phyloP scores from a whole-genome alignment of 2,797 vertebrate genomes.

The Pagetopsis macropterus region DNA sequence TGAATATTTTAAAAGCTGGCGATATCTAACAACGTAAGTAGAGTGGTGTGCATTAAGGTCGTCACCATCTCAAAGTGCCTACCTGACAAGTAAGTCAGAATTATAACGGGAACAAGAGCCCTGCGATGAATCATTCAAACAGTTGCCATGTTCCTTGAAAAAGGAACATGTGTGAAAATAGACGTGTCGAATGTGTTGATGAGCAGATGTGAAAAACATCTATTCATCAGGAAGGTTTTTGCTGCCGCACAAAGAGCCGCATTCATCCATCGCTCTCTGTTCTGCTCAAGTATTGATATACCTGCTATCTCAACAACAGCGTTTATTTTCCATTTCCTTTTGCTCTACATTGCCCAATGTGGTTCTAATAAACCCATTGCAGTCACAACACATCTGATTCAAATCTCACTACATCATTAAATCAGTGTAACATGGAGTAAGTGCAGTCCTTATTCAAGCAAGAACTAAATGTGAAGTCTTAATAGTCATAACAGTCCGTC shows the following conservation, averaged over 20 bases:
- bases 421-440: conserved; percentile 27
- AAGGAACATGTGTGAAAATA: conserved; percentile 56
- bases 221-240: conserved; percentile 38
- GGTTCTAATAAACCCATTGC: neutral
- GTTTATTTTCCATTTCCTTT: neutral
- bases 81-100: conserved; percentile 32
- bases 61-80: conserved; percentile 14
- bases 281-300: neutral
- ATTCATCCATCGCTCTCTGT: conserved; percentile 8
- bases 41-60: neutral
- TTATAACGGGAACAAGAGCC: conserved; percentile 36
- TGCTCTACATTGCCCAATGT: neutral
- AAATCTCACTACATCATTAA: conserved; percentile 4
- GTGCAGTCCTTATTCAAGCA: conserved; percentile 8
- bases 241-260: conserved; percentile 19
- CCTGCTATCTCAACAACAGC: neutral
- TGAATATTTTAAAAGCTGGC: neutral
- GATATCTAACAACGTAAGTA: neutral
- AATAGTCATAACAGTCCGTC: neutral
- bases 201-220: conserved; percentile 64
- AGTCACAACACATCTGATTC: neutral
- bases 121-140: conserved; percentile 43
- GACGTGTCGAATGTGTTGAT: conserved; percentile 60
- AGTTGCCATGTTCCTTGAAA: conserved; percentile 34
- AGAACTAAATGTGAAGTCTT: conserved; percentile 8